phyloP scores from a whole-genome alignment of 1,140 invertebrate species.

The Leptopilina boulardi region DNA sequence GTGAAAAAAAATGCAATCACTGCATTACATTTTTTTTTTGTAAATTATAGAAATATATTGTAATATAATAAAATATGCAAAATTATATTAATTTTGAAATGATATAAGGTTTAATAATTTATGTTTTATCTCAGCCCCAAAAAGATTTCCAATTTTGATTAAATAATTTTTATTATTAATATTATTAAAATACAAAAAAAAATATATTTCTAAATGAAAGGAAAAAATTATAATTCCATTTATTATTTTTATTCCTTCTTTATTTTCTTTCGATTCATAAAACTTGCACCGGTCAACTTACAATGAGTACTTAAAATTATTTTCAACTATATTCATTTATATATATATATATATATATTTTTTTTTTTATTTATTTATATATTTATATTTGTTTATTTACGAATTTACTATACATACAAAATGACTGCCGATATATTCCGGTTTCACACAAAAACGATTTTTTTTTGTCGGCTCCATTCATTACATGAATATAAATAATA shows the following conservation, averaged over 20 bases:
- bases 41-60: no score
- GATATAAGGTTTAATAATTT: no score
- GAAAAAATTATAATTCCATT: slow-evolving; percentile 70
- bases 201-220: slow-evolving; percentile 72
- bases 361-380: slow-evolving; percentile 51
- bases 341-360: slow-evolving; percentile 54
- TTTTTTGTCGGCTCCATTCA: slow-evolving; percentile 63
- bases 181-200: slow-evolving; percentile 74
- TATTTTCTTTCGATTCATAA: slow-evolving; percentile 59
- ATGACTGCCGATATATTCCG: slow-evolving; percentile 68
- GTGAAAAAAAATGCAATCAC: no score
- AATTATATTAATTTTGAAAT: no score
- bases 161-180: no score
- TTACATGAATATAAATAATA: slow-evolving; percentile 75
- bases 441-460: slow-evolving; percentile 71
- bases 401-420: slow-evolving; percentile 58
- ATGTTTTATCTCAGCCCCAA: no score
- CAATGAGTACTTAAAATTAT: slow-evolving; percentile 67
- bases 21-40: no score
- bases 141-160: no score
- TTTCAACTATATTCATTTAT: slow-evolving; percentile 65
- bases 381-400: slow-evolving; percentile 47
- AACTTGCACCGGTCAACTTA: slow-evolving; percentile 67
- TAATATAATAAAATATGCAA: no score
- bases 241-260: slow-evolving; percentile 50